phyloP scores from a whole-genome alignment of 2,113 vertebrate genomes.

The Corapipo altera region DNA sequence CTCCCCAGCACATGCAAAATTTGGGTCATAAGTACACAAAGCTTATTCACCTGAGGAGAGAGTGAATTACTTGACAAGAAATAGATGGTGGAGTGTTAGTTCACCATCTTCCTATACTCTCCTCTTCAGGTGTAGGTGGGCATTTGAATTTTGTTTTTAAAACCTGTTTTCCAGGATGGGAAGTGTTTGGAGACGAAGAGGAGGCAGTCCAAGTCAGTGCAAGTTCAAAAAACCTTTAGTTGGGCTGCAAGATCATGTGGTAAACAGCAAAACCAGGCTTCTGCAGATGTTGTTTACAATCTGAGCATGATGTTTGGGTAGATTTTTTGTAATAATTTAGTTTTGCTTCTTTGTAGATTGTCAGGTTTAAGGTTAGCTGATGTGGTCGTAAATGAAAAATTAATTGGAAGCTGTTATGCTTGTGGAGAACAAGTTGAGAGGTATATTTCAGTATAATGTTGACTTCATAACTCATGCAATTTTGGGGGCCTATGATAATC shows the following conservation, averaged over 20 bases:
- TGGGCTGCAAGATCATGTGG: neutral
- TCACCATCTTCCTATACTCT: neutral
- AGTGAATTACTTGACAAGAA: neutral
- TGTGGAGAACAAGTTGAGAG: neutral
- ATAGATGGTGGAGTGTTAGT: neutral
- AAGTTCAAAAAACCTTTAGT: neutral
- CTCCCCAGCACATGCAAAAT: neutral
- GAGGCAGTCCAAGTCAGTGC: neutral
- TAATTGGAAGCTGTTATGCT: neutral
- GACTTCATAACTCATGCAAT: neutral
- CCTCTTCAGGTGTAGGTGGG: neutral
- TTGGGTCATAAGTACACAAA: neutral
- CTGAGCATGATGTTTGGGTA: neutral
- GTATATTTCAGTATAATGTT: neutral
- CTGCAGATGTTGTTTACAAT: conserved; percentile 2
- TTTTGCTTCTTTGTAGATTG: neutral
- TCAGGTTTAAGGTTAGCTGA: neutral
- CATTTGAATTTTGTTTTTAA: neutral
- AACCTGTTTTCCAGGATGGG: neutral
- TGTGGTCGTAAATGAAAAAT: neutral
- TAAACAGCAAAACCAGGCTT: neutral
- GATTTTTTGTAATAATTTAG: neutral
- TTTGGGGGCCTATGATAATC: neutral
- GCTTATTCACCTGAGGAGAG: neutral
- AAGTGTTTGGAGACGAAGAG: neutral